Evolutionary conservation across 2,797 vertebrate species (phyloP), one percentile per base, ranked within the genome.

Genomic region (Leptoclinus maculatus): DNA sequence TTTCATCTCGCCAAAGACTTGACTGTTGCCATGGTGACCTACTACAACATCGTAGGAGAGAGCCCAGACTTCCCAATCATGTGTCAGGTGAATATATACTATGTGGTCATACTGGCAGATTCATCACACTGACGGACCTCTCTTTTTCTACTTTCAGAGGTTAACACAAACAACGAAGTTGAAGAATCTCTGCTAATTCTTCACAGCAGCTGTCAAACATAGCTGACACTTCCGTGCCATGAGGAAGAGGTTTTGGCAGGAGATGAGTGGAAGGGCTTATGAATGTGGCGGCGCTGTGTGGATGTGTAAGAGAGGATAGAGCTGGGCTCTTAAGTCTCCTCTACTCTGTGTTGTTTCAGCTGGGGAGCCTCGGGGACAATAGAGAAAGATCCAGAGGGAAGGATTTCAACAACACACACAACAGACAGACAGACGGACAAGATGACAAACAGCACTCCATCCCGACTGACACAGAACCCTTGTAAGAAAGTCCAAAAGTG

Each of bases 321-420:
- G 74, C 62, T 12, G 16, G 64, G 70, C 66, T 88, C 77, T 84
- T 72, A 85, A 79, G 62, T 80, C 74, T 85, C 70, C 72, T 83
- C 53, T 66, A 32, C 49, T 62, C 13, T 0, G 53, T 91, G 79
- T 92, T 89, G 60, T 87, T 91, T 89, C 85, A 91, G 85, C 83
- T 91, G 91, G 63, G 69, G 25, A 60, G 77, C 81, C 56, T 80
- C 27, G 2, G 66, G 84, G 79, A 84, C 51, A 65, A 60, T 58
- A 66, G 60, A 53, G 66, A 60, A n/a, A 70, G 74, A 83, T 66
- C 57, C 64, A 83, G 49, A 75, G 60, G 29, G 77, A 39, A 66
- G 58, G 66, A 81, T 74, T 77, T 82, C 49, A 72, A 32, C 36
- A 41, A 36, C n/a, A 60, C 34, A 65, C 57, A 82, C 11, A 49